Base-by-base conservation (phyloP, 2,888 invertebrate genomes). In the Strigamia maritima region DNA sequence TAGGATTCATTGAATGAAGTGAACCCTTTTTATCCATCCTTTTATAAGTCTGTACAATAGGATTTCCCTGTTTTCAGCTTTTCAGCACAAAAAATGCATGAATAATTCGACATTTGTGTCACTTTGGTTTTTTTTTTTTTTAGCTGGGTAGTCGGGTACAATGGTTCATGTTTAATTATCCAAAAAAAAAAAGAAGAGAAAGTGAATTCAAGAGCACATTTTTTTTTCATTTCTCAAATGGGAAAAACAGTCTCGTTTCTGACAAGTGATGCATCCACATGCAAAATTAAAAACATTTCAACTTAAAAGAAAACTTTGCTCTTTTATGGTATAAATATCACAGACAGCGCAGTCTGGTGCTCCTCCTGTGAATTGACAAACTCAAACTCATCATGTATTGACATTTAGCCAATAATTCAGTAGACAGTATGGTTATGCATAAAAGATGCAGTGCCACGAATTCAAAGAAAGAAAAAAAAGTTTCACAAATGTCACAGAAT, bases 51-150 rank as follows among this genome's bases (percentile, higher is more conserved):
- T 44, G 44, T 44, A 44, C 44, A 44, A 14, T 44, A 12, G n/a
- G 14, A 44, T n/a, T 44, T 44, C 44, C n/a, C 44, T 44, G 60
- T 65, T 24, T 65, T 8, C 60, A 65, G 49, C 35, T 65, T 24
- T 65, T 8, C 60, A 65, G 49, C 35, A 35, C 19, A 24, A 65
- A 65, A 19, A 22, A 65, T 65, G 2, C 60, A 65, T 65, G 60
- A 65, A 65, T 65, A 24, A 65, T 65, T 65, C 22, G n/a, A 65
- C 60, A 65, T 65, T 65, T 65, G 24, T 24, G 60, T 65, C 60
- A 22, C 24, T 24, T 24, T 65, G 10, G 10, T 65, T 65, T 65
- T 65, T 10, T 35, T 65, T n/a, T n/a, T n/a, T n/a, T n/a, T n/a
- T n/a, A n/a, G n/a, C n/a, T n/a, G n/a, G n/a, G 22, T 24, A 65